Base-by-base conservation (phyloP, 2,797 vertebrate genomes). In the Tolypeutes matacus region DNA sequence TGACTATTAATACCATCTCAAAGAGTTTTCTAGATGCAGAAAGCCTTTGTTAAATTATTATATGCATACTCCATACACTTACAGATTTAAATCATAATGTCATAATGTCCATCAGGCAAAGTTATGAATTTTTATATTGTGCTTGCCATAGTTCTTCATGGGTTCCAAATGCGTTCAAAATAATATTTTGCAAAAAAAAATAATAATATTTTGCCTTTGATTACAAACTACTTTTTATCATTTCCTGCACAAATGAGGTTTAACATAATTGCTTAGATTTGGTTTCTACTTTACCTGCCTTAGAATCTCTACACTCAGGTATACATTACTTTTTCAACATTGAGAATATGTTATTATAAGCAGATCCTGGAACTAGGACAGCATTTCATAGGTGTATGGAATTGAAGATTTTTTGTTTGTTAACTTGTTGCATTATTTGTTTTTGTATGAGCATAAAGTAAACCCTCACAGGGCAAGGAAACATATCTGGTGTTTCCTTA, bases 381-480 rank as follows among this genome's bases (percentile, higher is more conserved):
- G 2, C 60, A 80, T 94, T 93, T 95, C 58, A 67, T 89, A 56
- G 89, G 70, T 95, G 56, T 89, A 58, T 92, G 62, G 39, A n/a
- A 56, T 81, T 69, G 77, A 88, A 82, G 1, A 0, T 34, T 87
- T 56, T 92, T 29, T 75, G 15, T 93, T 87, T 91, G 25, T 84
- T 89, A 88, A 27, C 39, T 84, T 87, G 21, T 94, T 70, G 78
- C 29, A 51, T 86, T 93, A 83, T 89, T 90, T 95, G 27, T 62
- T 27, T 95, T n/a, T 42, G n/a, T 80, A 36, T 89, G 56, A 93
- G 4, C 46, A 60, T 92, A 72, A 95, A 92, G 58, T 91, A 20
- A 93, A 85, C 62, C 36, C 34, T 95, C 67, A 73, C 7, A 67
- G 15, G 67, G 84, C 56, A 96, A 87, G 31, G 49, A 65, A 93